A percentile compares a stretch with the other conserved stretches of the same genome.
Conservation (phyloP, 2,797 vertebrate genomes). For the Onychomys torridus region DNA sequence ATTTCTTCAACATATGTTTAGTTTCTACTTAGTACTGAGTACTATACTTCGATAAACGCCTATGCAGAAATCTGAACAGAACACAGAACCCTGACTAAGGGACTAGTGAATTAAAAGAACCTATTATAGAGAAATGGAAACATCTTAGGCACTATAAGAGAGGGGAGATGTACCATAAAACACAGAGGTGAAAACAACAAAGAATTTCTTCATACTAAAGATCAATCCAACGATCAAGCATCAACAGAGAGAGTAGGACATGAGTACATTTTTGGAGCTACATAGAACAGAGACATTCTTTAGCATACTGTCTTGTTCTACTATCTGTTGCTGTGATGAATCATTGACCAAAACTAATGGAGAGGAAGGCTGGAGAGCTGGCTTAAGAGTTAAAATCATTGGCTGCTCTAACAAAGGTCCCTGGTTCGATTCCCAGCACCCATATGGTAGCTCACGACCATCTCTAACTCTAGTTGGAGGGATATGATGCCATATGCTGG, state of each 20-base stretch:
- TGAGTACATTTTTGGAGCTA: background rate
- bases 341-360: background rate
- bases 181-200: background rate
- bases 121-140: background rate
- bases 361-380: background rate
- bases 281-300: background rate
- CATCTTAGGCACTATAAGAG: background rate
- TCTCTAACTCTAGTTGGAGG: background rate
- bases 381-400: background rate
- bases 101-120: background rate
- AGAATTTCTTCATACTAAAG: background rate
- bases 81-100: background rate
- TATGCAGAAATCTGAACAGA: background rate
- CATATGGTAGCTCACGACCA: background rate
- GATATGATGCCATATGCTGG: background rate
- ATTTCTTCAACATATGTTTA: slow-evolving; percentile 11
- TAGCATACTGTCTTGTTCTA: background rate
- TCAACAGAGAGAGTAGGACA: slow-evolving; percentile 18
- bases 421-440: background rate
- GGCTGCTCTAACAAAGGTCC: background rate
- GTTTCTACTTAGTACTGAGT: background rate
- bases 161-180: background rate
- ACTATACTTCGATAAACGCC: background rate
- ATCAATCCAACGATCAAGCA: background rate
- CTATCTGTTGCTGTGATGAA: background rate